phyloP scores from a whole-genome alignment of 2,888 invertebrate genomes.

The Proisotoma minuta region DNA sequence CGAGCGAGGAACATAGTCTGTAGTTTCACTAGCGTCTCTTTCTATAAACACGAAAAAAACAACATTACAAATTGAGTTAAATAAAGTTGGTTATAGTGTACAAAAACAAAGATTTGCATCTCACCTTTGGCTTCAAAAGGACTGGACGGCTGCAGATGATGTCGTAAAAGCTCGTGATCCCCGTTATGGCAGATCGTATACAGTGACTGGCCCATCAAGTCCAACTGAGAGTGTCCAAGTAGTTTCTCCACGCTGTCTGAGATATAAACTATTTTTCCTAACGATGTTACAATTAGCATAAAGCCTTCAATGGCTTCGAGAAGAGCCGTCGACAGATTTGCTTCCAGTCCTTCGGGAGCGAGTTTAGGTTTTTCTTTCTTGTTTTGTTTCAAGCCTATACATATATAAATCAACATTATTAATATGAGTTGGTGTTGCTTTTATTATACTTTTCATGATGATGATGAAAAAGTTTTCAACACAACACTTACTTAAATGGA shows the following conservation, averaged over 20 bases:
- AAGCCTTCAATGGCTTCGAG: conserved; percentile 63
- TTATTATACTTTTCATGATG: neutral
- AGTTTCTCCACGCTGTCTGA: conserved; percentile 78
- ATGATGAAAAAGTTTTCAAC: neutral
- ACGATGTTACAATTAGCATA: conserved; percentile 70
- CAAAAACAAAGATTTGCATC: neutral
- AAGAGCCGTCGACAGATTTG: conserved; percentile 49
- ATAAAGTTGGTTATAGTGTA: neutral
- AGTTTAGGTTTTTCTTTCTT: conserved; percentile 32
- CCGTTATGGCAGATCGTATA: conserved; percentile 75
- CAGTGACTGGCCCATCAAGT: conserved; percentile 74
- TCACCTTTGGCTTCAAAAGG: conserved; percentile 42
- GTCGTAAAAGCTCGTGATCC: conserved; percentile 60
- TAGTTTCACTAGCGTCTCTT: conserved; percentile 27
- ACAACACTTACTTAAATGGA: conserved; percentile 54
- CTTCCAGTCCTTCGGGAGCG: conserved; percentile 30
- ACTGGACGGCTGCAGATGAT: conserved; percentile 47
- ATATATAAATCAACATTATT: neutral
- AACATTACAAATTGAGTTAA: neutral
- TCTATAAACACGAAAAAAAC: conserved; percentile 14
- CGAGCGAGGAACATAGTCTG: conserved; percentile 47
- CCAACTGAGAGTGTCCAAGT: conserved; percentile 79
- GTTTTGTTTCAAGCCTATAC: conserved; percentile 44
- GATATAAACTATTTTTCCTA: conserved; percentile 78
- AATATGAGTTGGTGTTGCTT: no score